Evolutionary conservation across 30 jellyfish, hydroid and myxozoan genomes (phyloP).

Genomic region (Morbakka virulenta): DNA sequence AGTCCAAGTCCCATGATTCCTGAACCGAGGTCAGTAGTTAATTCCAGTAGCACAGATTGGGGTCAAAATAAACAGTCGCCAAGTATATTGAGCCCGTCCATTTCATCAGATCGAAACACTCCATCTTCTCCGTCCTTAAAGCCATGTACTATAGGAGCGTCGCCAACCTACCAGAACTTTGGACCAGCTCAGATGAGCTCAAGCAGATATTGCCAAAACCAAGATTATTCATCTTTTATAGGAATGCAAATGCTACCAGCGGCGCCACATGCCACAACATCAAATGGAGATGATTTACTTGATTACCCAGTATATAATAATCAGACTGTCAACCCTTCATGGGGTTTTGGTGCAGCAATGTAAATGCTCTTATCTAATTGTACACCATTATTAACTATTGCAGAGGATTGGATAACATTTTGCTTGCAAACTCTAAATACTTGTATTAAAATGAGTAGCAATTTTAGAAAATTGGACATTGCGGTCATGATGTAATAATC

Average conservation of each 20-base stretch:
- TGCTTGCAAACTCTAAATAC: too few relatives aligned
- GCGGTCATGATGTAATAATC: too few relatives aligned
- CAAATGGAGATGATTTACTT: constrained; percentile 50
- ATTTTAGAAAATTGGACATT: too few relatives aligned
- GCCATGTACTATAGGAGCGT: constrained; percentile 82
- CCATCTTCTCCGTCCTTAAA: constrained; percentile 90
- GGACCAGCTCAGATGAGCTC: constrained; percentile 60
- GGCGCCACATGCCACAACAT: constrained; percentile 54
- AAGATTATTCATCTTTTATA: constrained; percentile 82
- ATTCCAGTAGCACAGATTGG: constrained; percentile 2
- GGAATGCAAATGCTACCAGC: constrained; percentile 61
- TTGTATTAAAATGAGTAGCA: too few relatives aligned
- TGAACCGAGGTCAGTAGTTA: constrained; percentile 21
- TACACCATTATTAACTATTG: too few relatives aligned
- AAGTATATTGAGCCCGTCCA: constrained; percentile 86
- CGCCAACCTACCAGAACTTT: constrained; percentile 62
- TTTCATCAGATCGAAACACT: constrained; percentile 59
- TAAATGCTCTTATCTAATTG: too few relatives aligned
- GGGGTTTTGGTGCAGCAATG: constrained; percentile 86
- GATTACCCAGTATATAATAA: constrained; percentile 72
- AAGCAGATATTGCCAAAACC: constrained; percentile 55
- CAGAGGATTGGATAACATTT: too few relatives aligned
- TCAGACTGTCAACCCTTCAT: constrained; percentile 61
- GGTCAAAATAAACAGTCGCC: not conserved
- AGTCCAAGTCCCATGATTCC: constrained; percentile 55